Evolutionary conservation across 2,888 invertebrate species (phyloP).

Genomic region (Glaucopsyche alexis): DNA sequence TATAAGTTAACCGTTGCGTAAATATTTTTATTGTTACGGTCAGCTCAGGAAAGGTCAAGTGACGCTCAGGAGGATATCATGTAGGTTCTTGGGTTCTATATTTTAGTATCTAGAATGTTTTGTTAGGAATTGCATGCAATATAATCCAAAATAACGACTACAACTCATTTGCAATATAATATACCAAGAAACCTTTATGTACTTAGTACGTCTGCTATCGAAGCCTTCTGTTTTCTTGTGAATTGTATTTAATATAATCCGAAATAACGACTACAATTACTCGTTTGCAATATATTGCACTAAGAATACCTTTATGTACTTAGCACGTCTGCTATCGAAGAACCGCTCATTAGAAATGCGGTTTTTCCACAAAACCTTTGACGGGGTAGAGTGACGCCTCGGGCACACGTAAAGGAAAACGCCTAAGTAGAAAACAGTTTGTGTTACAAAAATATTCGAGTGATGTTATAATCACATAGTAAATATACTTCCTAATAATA

Average conservation of each 20-base stretch:
- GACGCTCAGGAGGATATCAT: too few species aligned
- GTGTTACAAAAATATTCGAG: too few species aligned
- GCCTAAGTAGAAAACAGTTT: not conserved
- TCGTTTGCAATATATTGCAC: not conserved
- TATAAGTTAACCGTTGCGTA: too few species aligned
- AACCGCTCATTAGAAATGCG: constrained; percentile 20
- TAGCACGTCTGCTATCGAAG: not conserved
- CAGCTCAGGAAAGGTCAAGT: too few species aligned
- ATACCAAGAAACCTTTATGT: not conserved
- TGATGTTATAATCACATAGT: too few species aligned
- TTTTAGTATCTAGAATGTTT: too few species aligned
- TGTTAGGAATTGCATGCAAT: too few species aligned
- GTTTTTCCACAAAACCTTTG: constrained; percentile 3
- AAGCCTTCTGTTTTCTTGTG: too few species aligned
- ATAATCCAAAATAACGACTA: not conserved
- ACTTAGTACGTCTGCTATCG: not conserved
- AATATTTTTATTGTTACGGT: too few species aligned
- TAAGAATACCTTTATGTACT: not conserved
- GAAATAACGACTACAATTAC: not conserved
- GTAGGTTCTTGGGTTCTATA: too few species aligned
- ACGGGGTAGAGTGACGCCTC: constrained; percentile 1
- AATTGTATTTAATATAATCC: not conserved
- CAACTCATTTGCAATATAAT: not conserved
- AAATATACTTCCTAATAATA: too few species aligned
- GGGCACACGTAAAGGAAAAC: not conserved